Evolutionary conservation across 1,140 invertebrate species (phyloP), one percentile per base, ranked within the genome.

Genomic region (Magallana gigas): DNA sequence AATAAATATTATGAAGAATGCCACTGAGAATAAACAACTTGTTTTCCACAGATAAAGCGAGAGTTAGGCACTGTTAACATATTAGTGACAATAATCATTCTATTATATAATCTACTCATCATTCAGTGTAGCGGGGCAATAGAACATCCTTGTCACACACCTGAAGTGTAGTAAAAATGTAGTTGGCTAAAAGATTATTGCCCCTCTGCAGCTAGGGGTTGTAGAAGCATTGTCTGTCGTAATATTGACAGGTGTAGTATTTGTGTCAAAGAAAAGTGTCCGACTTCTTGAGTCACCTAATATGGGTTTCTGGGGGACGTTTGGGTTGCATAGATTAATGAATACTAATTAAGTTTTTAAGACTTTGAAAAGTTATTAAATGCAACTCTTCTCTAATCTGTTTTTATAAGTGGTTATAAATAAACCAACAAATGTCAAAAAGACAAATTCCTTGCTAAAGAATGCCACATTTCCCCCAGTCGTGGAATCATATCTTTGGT

Each of bases 71-170:
- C 36, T 5, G 5, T 48, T 4, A 4, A 48, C 5, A 48, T 48
- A 48, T 48, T 48, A 48, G 36, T 48, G 36, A 48, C 36, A 48
- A 48, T 48, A 5, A 48, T 48, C 36, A 4, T 48, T 5, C 36
- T 29, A 2, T 76, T 76, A 76, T 11, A 76, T 76, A 76, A 76
- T 68, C 23, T 76, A 29, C 68, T 11, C 1, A 12, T 76, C 23
- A 76, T 36, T 36, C 29, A 76, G 29, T 11, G 23, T 9, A 76
- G 36, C 18, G 2, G 18, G 29, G 12, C 12, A 29, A 76, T 8
- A 9, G 68, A 12, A 76, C 23, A 29, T 76, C 68, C 68, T 9
- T 36, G 68, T 76, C 68, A 76, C 23, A 76, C 68, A 76, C 68
- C 23, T 76, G 8, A 76, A 11, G 68, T 36, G 68, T 29, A 29